phyloP scores from a whole-genome alignment of 2,888 invertebrate genomes.

The Branchipolynoe longqiensis region DNA sequence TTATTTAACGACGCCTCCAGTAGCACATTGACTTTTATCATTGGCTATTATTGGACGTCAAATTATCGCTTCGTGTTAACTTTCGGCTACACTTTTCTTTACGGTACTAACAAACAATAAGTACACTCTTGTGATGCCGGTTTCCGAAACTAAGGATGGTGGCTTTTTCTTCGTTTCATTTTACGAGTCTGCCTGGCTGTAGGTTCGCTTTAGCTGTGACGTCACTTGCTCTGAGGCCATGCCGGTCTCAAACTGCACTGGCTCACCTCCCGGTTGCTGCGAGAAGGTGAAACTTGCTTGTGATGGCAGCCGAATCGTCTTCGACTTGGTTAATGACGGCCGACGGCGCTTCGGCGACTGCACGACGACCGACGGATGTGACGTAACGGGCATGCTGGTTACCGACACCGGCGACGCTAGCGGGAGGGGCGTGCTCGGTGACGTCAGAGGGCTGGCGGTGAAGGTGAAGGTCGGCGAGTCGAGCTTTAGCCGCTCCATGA shows the following conservation, averaged over 20 bases:
- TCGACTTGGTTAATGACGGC: constrained; percentile 46
- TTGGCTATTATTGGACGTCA: too few relatives aligned
- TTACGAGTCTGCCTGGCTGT: not conserved
- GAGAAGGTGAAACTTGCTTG: constrained; percentile 4
- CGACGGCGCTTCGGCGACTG: not conserved
- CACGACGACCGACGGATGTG: not conserved
- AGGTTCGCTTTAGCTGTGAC: not conserved
- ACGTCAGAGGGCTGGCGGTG: not conserved
- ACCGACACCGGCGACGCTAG: not conserved
- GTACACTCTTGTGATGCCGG: too few relatives aligned
- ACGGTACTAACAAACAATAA: too few relatives aligned
- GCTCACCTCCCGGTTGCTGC: not conserved
- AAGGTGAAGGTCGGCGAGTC: constrained; percentile 47
- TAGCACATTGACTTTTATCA: too few relatives aligned
- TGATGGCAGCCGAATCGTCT: constrained; percentile 50
- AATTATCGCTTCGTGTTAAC: too few relatives aligned
- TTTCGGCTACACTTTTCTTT: too few relatives aligned
- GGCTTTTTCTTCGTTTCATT: not conserved
- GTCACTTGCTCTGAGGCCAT: not conserved
- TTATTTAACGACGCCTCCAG: too few relatives aligned
- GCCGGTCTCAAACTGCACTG: not conserved
- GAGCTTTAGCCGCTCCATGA: constrained; percentile 53
- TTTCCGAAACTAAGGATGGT: too few relatives aligned
- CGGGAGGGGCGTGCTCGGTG: not conserved
- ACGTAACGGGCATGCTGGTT: not conserved